Percentiles rank a stretch among this genome's conserved stretches.
phyloP scores from a whole-genome alignment of 1,140 invertebrate genomes.

The Chionoecetes opilio region DNA sequence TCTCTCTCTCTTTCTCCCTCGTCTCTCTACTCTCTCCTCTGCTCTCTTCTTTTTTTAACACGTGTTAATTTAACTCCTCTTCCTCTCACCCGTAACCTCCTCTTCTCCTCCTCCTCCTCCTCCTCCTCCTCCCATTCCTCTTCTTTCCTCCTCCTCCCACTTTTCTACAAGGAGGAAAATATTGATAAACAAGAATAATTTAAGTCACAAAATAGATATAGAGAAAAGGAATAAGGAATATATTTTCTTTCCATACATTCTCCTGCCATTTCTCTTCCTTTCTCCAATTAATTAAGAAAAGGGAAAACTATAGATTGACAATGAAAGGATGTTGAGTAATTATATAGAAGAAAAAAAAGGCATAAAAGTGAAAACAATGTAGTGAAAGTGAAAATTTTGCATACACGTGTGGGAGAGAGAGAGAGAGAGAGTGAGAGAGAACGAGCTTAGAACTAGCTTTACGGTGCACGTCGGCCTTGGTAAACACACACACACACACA shows the following conservation, averaged over 20 bases:
- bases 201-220: too few relatives aligned
- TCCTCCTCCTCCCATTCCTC: too few relatives aligned
- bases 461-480: neutral
- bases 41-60: too few relatives aligned
- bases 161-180: too few relatives aligned
- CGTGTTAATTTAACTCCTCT: too few relatives aligned
- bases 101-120: too few relatives aligned
- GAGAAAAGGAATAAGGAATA: too few relatives aligned
- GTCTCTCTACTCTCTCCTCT: neutral
- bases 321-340: neutral
- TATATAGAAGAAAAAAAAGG: neutral
- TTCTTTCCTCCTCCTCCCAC: too few relatives aligned
- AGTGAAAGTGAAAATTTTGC: too few relatives aligned
- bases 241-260: neutral
- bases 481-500: too few relatives aligned
- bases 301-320: neutral
- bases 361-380: neutral
- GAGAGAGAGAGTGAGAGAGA: slow-evolving; percentile 4
- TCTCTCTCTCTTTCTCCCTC: neutral
- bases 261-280: neutral
- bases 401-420: neutral
- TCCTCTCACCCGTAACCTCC: too few relatives aligned
- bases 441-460: neutral
- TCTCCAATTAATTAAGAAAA: neutral
- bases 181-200: too few relatives aligned